Base-by-base conservation (phyloP, 2,113 vertebrate genomes). In the Polypterus senegalus region DNA sequence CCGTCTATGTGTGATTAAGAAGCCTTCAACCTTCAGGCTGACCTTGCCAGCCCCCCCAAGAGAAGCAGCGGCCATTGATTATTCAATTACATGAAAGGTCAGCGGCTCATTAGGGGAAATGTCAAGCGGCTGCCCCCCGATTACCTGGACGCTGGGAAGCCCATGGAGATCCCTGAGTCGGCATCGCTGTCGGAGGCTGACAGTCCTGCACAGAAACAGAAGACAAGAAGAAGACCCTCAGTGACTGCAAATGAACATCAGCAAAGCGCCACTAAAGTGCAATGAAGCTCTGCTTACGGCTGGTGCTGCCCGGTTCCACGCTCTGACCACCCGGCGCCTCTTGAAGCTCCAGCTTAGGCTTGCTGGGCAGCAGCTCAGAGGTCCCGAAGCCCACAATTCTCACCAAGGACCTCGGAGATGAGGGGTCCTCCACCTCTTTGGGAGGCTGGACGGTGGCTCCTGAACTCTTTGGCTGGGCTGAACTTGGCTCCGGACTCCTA, bases 341-440 rank as follows among this genome's bases (percentile, higher is more conserved):
- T 55, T 49, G 55, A 61, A 56, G 44, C 9, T 46, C 43, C 60
- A 58, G 56, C 46, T 45, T 57, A 8, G 67, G 67, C 8, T 69
- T 69, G 57, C 57, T 65, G 52, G 67, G 66, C 8, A 68, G 54
- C 8, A 69, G 60, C 54, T 69, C 67, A 47, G 53, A 62, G 60
- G 56, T 49, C 43, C 58, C 65, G 6, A 60, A 59, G 49, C 63
- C 54, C 47, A 69, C 11, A 5, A 45, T 7, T 27, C 56, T 58
- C 56, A 43, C 56, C 9, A 9, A 5, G 3, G 56, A 45, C 56
- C 43, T 6, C 10, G 5, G 49, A 43, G 11, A n/a, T 6, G 10
- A 4, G 48, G 7, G 46, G n/a, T 9, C 7, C 53, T 6, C 49
- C 48, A 48, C 46, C 27, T 43, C 11, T 7, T 27, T 27, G 27